Base-by-base conservation (phyloP, 2,113 vertebrate genomes). In the Microcebus ravelobensis region DNA sequence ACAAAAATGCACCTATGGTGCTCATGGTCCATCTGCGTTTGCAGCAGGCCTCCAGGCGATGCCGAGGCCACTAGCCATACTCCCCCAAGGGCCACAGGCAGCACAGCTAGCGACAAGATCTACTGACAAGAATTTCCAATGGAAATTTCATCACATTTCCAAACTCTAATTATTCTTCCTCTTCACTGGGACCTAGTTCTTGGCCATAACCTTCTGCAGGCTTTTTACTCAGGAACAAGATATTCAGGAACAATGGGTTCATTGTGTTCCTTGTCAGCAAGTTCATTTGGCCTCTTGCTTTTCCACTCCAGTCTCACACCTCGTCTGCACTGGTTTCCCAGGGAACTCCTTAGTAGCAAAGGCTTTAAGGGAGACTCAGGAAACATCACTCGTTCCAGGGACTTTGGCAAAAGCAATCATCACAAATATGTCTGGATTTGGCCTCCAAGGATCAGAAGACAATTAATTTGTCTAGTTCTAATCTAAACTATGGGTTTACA, bases 391-490 rank as follows among this genome's bases (percentile, higher is more conserved):
- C 57, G 4, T 83, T 87, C 31, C 34, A 55, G 57, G 50, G 34
- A 74, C 25, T 71, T 45, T 74, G 77, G 48, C 50, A 82, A 71
- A 6, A 36, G 45, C 10, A 71, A 68, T 50, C 34, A 71, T 70
- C 39, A 61, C 45, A n/a, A 42, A 68, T 81, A 87, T 76, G 65
- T 68, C 70, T 95, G 63, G 20, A 80, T 84, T 91, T 79, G 83
- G 84, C 68, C 55, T 94, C 29, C 10, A 89, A 87, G 61, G 36
- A 25, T 42, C 14, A 6, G 8, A 91, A 86, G 50, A 79, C 34
- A 83, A 87, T 55, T 83, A 29, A 65, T 52, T 74, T 93, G 39
- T 80, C 55, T 86, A 59, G 20, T 45, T 97, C 42, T 88, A 87
- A 86, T 29, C 29, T 74, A 67, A 80, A 61, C 15, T 42, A 57